Evolutionary conservation across 2,888 invertebrate genomes (phyloP).

Genomic region (Cephus pygmeus): DNA sequence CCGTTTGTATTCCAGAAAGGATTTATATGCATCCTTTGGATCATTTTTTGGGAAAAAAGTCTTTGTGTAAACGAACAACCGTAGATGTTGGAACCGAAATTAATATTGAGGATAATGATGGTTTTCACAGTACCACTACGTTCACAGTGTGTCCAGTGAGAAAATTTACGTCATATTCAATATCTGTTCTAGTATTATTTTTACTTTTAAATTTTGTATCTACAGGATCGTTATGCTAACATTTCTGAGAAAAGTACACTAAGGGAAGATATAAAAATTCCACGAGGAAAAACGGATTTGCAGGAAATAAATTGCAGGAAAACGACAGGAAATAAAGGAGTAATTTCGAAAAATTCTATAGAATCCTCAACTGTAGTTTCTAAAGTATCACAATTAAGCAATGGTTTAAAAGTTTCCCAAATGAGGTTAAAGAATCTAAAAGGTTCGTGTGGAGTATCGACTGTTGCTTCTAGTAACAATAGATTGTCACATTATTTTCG

Average conservation of each 20-base stretch:
- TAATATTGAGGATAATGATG: not conserved
- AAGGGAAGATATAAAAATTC: not conserved
- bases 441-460: not conserved
- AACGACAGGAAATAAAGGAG: not conserved
- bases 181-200: not conserved
- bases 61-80: not conserved
- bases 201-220: not conserved
- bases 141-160: not conserved
- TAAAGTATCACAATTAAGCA: not conserved
- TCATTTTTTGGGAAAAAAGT: not conserved
- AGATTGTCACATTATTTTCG: not conserved
- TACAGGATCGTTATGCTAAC: not conserved
- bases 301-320: not conserved
- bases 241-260: not conserved
- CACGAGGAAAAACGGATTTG: not conserved
- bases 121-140: not conserved
- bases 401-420: not conserved
- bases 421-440: not conserved
- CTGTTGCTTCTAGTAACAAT: not conserved
- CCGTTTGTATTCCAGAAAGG: not conserved
- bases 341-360: not conserved
- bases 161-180: not conserved
- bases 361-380: not conserved
- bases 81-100: not conserved
- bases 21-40: not conserved